Conservation (phyloP, 2,113 vertebrate species). For the Odocoileus virginianus region DNA sequence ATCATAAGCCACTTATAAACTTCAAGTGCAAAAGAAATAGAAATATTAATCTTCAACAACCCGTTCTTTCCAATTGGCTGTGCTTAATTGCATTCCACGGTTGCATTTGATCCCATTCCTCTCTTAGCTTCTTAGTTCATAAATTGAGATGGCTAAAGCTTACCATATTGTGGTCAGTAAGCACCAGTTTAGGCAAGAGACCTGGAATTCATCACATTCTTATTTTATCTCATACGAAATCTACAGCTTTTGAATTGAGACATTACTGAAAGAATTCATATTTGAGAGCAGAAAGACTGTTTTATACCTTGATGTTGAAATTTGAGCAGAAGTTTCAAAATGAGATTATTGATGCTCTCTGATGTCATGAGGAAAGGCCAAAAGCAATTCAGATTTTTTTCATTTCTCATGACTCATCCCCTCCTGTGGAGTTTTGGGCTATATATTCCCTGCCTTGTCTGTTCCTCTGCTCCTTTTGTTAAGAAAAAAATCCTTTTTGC, state of each 20-base stretch:
- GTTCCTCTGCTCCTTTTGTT: conserved; percentile 3
- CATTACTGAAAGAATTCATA: conserved; percentile 12
- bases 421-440: conserved; percentile 41
- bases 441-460: conserved; percentile 25
- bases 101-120: not conserved
- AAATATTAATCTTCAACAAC: not conserved
- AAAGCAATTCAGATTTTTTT: not conserved
- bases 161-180: not conserved
- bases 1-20: not conserved
- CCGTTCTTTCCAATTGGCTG: not conserved
- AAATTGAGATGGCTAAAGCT: not conserved
- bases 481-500: conserved; percentile 8
- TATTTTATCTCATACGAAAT: not conserved
- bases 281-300: conserved; percentile 28
- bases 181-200: not conserved
- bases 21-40: conserved; percentile 17
- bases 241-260: conserved; percentile 5
- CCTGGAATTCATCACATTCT: not conserved
- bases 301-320: not conserved
- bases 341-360: not conserved
- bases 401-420: conserved; percentile 10
- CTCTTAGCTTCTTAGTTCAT: not conserved
- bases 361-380: conserved; percentile 7
- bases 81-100: not conserved
- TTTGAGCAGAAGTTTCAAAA: conserved; percentile 41